Evolutionary conservation across 2,888 invertebrate genomes (phyloP).

Genomic region (Teleogryllus oceanicus): DNA sequence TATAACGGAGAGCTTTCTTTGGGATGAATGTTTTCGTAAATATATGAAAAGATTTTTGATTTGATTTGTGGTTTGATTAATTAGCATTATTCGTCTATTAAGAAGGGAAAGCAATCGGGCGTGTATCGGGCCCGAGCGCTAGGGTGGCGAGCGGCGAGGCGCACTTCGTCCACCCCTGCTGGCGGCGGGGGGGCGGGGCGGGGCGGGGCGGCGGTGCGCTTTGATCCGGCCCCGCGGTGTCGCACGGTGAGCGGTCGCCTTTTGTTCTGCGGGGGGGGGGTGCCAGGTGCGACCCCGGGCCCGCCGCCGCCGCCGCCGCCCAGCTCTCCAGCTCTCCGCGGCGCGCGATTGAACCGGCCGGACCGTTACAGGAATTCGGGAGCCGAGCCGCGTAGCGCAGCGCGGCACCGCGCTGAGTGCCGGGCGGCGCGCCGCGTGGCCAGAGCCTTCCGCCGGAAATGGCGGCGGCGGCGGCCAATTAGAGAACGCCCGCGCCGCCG

Average conservation of each 20-base stretch:
- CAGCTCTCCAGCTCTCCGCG: background rate
- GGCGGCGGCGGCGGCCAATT: background rate
- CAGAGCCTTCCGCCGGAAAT: background rate
- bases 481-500: background rate
- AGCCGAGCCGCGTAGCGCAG: background rate
- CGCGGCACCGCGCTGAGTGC: too few relatives aligned
- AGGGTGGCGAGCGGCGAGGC: too few relatives aligned
- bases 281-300: background rate
- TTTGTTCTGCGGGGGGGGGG: background rate
- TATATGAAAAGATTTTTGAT: too few relatives aligned
- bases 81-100: too few relatives aligned
- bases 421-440: background rate
- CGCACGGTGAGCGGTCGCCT: background rate
- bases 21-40: too few relatives aligned
- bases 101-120: too few relatives aligned
- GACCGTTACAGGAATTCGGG: constrained; percentile 18
- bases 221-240: constrained; percentile 10
- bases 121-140: too few relatives aligned
- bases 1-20: too few relatives aligned
- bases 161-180: too few relatives aligned
- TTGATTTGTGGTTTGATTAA: too few relatives aligned
- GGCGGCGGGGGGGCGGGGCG: too few relatives aligned
- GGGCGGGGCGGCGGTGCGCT: background rate
- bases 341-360: constrained; percentile 18
- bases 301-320: background rate